phyloP scores from a whole-genome alignment of 30 jellyfish, hydroid and myxozoan genomes.

The Aurelia sp. region DNA sequence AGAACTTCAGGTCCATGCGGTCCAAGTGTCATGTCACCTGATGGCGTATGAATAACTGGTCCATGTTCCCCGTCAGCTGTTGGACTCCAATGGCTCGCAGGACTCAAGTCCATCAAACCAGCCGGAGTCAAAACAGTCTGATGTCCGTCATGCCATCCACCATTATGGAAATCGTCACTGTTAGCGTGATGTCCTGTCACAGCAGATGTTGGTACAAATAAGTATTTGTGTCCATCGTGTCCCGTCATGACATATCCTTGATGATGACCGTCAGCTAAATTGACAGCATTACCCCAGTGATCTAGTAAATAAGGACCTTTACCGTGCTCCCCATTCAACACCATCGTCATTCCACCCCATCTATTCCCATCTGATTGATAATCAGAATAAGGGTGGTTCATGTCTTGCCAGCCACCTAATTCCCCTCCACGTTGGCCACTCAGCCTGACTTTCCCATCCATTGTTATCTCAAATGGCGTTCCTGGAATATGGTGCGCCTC shows the following conservation, averaged over 20 bases:
- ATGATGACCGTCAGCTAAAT: constrained; percentile 66
- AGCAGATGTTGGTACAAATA: constrained; percentile 78
- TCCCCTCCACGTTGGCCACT: constrained; percentile 47
- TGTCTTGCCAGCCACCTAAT: constrained; percentile 76
- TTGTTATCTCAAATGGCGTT: constrained; percentile 59
- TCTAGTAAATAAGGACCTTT: constrained; percentile 86
- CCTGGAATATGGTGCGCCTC: constrained; percentile 62
- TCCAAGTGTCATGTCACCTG: constrained; percentile 86
- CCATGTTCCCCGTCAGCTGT: constrained; percentile 72
- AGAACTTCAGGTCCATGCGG: constrained; percentile 84
- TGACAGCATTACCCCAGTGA: constrained; percentile 87
- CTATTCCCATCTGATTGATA: constrained; percentile 60
- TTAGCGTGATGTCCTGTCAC: constrained; percentile 83
- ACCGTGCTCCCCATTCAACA: constrained; percentile 59
- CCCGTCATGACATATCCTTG: constrained; percentile 83
- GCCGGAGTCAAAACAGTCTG: constrained; percentile 93
- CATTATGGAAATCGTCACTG: constrained; percentile 72
- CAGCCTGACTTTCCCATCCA: constrained; percentile 72
- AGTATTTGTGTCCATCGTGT: constrained; percentile 76
- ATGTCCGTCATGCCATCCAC: constrained; percentile 84
- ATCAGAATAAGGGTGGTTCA: constrained; percentile 73
- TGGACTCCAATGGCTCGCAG: constrained; percentile 76
- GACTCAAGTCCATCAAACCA: constrained; percentile 79
- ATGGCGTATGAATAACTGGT: constrained; percentile 77
- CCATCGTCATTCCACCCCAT: constrained; percentile 91